These are phyloP conservation scores for Bombus soroeensis DNA, from an alignment of 1,140 invertebrate genomes.

Conservation along the genomic window DNA sequence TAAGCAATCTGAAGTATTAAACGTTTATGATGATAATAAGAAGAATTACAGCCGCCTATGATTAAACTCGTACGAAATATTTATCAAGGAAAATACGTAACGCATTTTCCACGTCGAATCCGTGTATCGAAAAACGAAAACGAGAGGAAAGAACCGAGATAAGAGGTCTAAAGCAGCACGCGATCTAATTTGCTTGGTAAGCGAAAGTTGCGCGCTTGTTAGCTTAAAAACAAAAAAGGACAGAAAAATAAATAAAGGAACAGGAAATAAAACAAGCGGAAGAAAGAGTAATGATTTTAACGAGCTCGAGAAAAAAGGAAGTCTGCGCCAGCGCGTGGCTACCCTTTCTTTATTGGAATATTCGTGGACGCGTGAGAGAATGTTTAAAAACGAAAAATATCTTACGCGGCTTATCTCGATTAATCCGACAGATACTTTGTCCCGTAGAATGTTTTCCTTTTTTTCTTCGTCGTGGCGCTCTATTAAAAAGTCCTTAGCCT, in stretches of 20 bases:
- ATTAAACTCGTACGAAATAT: background rate
- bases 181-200: conserved; percentile 12
- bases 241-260: background rate
- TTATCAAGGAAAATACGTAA: background rate
- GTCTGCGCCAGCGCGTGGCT: background rate
- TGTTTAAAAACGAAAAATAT: background rate
- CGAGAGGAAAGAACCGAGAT: too few species aligned
- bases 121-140: background rate
- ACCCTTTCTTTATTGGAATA: conserved; percentile 1
- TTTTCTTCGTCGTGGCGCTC: background rate
- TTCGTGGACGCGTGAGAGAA: background rate
- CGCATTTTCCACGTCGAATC: background rate
- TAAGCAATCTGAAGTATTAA: too few species aligned
- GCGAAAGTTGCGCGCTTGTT: background rate
- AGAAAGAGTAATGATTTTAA: background rate
- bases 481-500: background rate
- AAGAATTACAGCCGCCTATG: background rate
- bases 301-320: background rate
- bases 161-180: background rate
- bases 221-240: background rate
- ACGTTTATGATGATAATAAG: background rate
- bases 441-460: background rate
- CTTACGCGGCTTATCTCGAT: background rate
- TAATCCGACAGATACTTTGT: background rate
- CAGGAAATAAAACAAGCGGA: background rate